A percentile compares a stretch with the other conserved stretches of the same genome.
These are phyloP conservation scores for Motacilla tschutschensis DNA, from an alignment of 2,113 vertebrate species.

Conservation along the genomic window DNA sequence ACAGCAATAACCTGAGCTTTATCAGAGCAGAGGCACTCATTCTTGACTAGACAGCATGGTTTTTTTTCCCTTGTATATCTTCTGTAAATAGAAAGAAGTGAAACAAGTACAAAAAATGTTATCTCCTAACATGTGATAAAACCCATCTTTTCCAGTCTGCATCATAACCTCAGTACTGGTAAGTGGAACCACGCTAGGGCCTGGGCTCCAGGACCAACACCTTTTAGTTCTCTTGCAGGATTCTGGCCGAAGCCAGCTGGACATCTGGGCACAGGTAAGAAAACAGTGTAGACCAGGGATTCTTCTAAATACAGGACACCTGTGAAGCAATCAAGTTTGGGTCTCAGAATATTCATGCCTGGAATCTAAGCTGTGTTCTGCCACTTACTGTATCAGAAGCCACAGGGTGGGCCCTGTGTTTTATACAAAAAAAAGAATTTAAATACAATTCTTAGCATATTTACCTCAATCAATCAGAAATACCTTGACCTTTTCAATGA, in stretches of 20 bases:
- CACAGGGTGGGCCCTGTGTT: neutral
- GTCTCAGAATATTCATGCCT: neutral
- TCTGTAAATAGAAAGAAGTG: neutral
- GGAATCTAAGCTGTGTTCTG: neutral
- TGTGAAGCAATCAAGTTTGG: neutral
- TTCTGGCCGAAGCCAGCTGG: neutral
- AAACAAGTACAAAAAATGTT: neutral
- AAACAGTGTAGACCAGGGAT: neutral
- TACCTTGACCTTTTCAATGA: neutral
- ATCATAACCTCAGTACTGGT: rapidly evolving
- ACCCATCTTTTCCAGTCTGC: neutral
- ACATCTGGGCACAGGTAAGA: neutral
- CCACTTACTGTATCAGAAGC: neutral
- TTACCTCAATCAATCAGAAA: neutral
- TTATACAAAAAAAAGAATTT: neutral
- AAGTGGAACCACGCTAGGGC: neutral
- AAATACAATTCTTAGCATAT: neutral
- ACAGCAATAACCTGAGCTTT: neutral
- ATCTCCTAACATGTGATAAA: neutral
- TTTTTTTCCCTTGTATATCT: neutral
- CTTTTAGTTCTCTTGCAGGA: neutral
- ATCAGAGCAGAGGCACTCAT: neutral
- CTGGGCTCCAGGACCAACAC: neutral
- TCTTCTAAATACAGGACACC: neutral
- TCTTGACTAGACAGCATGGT: neutral